Evolutionary conservation across 2,797 vertebrate genomes (phyloP), one percentile per base, ranked within the genome.

Genomic region (Scolopax rusticola): DNA sequence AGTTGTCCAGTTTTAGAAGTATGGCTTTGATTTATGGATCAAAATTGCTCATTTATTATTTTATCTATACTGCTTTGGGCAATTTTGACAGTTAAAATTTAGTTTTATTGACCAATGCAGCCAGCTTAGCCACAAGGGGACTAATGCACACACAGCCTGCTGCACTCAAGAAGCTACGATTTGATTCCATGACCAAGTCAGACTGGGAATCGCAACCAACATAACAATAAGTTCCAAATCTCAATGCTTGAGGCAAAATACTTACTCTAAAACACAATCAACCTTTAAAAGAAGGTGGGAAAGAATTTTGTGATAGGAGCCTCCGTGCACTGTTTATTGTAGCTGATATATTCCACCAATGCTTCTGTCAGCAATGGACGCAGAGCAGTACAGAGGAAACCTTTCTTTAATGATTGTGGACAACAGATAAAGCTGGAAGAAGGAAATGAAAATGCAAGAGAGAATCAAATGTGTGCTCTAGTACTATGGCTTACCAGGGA

Each of bases 31-130:
- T 98, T 98, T 98, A 98, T 98, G 97, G 97, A 98, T 98, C 95
- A 97, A 97, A 98, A 98, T 97, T 93, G 93, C 79, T 97, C 98
- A 96, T 98, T 98, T 98, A 97, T 98, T 98, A 98, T 98, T 98
- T 98, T 98, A 98, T 98, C 98, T 97, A 96, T 97, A 97, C 82
- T 83, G 97, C 97, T 98, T 97, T 93, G 88, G 98, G 97, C 97
- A 96, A 98, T 97, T 98, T 96, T 98, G 98, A 98, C 98, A 98
- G 98, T 97, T 98, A 98, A 98, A 98, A 98, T 98, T 97, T 98
- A 98, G 97, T 97, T 98, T 98, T 98, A 98, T 98, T 98, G 98
- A 98, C 97, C 98, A 98, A 84, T 93, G 96, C 97, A 95, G 97
- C 93, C 96, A 97, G 93, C 96, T 96, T 97, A 95, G 95, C 96